Percentiles rank a stretch among this genome's conserved stretches.
phyloP scores from a whole-genome alignment of 1,140 invertebrate species.

The Anoplophora glabripennis region DNA sequence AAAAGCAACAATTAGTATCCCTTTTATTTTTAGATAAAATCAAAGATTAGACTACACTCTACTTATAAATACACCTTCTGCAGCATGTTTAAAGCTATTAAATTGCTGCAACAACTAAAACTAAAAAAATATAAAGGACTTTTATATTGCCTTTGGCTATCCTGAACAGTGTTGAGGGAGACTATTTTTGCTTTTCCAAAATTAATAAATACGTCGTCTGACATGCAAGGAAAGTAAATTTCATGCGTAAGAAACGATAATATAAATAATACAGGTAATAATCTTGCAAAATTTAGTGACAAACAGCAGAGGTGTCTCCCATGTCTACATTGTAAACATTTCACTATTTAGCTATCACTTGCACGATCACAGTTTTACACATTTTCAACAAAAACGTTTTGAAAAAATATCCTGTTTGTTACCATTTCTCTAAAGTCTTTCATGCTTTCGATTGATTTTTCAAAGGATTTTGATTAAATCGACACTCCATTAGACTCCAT shows the following conservation, averaged over 20 bases:
- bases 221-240: constrained; percentile 7
- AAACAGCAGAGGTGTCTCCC: constrained; percentile 51
- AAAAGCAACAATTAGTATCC: too few relatives aligned
- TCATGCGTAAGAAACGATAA: constrained; percentile 12
- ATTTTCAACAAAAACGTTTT: constrained; percentile 47
- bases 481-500: constrained; percentile 53
- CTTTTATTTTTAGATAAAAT: too few relatives aligned
- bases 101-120: constrained; percentile 9
- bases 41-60: too few relatives aligned
- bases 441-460: constrained; percentile 43
- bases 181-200: background rate
- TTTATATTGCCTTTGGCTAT: constrained; percentile 8
- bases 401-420: constrained; percentile 47
- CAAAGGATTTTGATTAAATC: constrained; percentile 47
- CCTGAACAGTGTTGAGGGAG: background rate
- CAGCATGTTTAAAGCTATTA: background rate
- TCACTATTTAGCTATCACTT: constrained; percentile 40
- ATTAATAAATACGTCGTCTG: background rate
- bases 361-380: constrained; percentile 42
- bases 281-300: constrained; percentile 43
- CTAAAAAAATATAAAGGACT: constrained; percentile 10
- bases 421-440: constrained; percentile 47
- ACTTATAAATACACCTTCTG: background rate
- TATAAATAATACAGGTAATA: constrained; percentile 33
- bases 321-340: constrained; percentile 51